Evolutionary conservation across 2,113 vertebrate genomes (phyloP).

Genomic region (Diadophis punctatus): DNA sequence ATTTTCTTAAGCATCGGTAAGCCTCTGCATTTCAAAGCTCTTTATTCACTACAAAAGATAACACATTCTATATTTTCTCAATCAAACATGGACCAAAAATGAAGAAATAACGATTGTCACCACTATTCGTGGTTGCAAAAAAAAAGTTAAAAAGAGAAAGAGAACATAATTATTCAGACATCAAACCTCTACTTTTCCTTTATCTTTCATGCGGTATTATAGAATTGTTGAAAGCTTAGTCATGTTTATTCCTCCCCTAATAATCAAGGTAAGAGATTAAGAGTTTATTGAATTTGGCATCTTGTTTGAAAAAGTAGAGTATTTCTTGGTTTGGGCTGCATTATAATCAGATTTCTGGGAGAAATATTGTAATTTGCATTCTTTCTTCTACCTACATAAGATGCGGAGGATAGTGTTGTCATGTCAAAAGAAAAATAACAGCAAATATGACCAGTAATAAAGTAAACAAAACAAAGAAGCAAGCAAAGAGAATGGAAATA

Average conservation of each 20-base stretch:
- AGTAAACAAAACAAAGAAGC: not conserved
- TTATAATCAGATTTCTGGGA: not conserved
- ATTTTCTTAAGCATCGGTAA: conserved; percentile 26
- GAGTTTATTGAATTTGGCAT: not conserved
- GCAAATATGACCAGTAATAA: not conserved
- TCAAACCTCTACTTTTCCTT: conserved; percentile 20
- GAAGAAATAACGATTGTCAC: conserved; percentile 24
- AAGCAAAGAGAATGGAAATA: not conserved
- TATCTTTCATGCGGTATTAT: conserved; percentile 9
- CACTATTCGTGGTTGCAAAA: conserved; percentile 14
- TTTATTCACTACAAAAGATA: conserved; percentile 12
- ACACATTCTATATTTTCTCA: conserved; percentile 36
- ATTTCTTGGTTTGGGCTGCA: not conserved
- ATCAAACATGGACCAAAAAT: conserved; percentile 29
- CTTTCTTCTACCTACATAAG: not conserved
- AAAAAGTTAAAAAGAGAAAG: not conserved
- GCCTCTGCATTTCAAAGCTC: conserved; percentile 29
- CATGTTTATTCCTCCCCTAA: not conserved
- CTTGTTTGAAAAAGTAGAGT: not conserved
- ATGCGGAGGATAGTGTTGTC: not conserved
- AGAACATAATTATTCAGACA: conserved; percentile 18
- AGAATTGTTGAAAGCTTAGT: conserved; percentile 28
- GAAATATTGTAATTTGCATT: not conserved
- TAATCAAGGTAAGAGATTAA: not conserved
- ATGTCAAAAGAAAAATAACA: not conserved